Evolutionary conservation across 2,797 vertebrate genomes (phyloP).

Genomic region (Silurus lanzhouensis): DNA sequence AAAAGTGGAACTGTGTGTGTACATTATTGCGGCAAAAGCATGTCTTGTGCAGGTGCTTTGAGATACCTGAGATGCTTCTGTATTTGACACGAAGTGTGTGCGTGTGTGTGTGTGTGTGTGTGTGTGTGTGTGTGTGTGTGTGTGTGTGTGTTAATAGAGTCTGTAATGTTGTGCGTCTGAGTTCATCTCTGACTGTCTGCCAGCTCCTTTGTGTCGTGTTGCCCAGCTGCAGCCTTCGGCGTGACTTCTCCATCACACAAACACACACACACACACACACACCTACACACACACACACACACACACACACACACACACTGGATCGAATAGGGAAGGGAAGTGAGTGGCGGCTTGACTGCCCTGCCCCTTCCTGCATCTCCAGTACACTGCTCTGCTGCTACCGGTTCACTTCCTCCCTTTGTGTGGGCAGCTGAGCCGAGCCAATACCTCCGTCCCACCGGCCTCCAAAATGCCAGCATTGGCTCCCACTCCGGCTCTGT

Average conservation of each 20-base stretch:
- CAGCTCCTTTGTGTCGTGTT: conserved; percentile 62
- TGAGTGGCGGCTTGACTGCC: conserved; percentile 62
- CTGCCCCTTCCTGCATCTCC: conserved; percentile 75
- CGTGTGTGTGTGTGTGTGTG: too few species aligned
- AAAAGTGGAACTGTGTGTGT: conserved; percentile 8
- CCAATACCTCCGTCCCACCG: conserved; percentile 64
- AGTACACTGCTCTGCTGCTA: conserved; percentile 56
- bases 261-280: conserved; percentile 68
- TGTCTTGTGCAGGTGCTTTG: conserved; percentile 10
- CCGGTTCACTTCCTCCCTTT: conserved; percentile 75
- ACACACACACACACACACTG: conserved; percentile 60
- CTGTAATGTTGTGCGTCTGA: neutral
- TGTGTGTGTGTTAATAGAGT: conserved; percentile 7
- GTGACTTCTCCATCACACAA: conserved; percentile 21
- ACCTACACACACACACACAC: conserved; percentile 63
- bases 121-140: conserved; percentile 38
- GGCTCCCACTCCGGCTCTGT: conserved; percentile 1
- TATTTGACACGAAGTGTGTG: neutral
- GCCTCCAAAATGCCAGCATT: conserved; percentile 37
- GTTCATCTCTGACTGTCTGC: conserved; percentile 46
- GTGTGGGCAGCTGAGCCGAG: conserved; percentile 64
- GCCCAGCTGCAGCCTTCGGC: conserved; percentile 63
- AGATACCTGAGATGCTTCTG: conserved; percentile 24
- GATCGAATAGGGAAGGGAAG: conserved; percentile 70
- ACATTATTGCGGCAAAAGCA: neutral